Base-by-base conservation (phyloP, 2,888 invertebrate species). In the Tetragonisca angustula region DNA sequence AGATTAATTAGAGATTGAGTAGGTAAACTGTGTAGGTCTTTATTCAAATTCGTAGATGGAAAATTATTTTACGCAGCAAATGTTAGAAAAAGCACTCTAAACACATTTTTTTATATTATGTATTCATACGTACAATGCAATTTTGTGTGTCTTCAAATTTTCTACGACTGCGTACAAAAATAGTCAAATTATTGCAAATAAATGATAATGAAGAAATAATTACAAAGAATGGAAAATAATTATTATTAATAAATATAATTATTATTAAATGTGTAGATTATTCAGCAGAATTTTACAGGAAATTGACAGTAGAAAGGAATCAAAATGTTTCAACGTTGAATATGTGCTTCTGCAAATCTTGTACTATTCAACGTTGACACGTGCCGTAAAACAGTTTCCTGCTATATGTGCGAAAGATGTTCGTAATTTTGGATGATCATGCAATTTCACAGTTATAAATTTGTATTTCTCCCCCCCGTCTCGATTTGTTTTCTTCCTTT, bases 401-500 rank as follows among this genome's bases (percentile, higher is more conserved):
- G 70, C 72, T n/a, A 27, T n/a, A 49, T 76, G 73, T 84, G 84
- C 83, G 87, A 88, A 90, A 91, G 69, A 87, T 90, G 89, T 90
- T 84, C 86, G 90, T 88, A 91, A 91, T 92, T 90, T 90, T 72
- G 87, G 88, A 86, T 91, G 92, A 92, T 92, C 91, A 92, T 91
- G 90, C 90, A 92, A 92, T 93, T 91, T 90, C 81, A 76, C 65
- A 68, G 65, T 80, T 71, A 65, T 83, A 84, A 71, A 54, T 64
- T 65, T 49, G 64, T 75, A 79, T 75, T 71, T 76, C 71, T 32
- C 54, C 62, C 67, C 54, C 64, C 71, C 27, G 27, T 27, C 27
- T 27, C 27, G 69, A 79, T 79, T 78, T 75, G 32, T 64, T 76
- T 74, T 83, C 82, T 83, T 74, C 83, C 82, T 83, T 81, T 85